phyloP scores from a whole-genome alignment of 2,888 invertebrate genomes.

The Hirtodrosophila histrioides region DNA sequence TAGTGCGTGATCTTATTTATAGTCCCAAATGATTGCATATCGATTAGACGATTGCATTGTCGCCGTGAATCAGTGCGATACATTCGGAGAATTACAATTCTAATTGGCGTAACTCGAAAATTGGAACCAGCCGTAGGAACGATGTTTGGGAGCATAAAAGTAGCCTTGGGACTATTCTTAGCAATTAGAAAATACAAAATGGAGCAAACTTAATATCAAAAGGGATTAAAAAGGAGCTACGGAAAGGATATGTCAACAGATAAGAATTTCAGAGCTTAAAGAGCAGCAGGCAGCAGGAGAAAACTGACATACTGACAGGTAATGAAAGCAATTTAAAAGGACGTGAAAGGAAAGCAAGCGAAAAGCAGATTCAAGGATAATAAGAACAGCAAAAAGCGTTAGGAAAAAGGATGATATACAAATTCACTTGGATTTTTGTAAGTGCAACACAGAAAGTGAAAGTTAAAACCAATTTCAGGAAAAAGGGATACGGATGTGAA shows the following conservation, averaged over 20 bases:
- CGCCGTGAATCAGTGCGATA: slow-evolving; percentile 15
- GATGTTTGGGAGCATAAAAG: not conserved
- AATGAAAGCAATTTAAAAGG: not conserved
- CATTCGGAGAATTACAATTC: slow-evolving; percentile 1
- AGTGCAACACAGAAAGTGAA: too few relatives aligned
- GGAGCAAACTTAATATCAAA: slow-evolving; percentile 5
- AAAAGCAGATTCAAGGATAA: slow-evolving; percentile 24
- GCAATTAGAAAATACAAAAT: not conserved
- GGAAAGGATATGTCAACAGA: not conserved
- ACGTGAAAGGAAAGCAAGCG: slow-evolving; percentile 9
- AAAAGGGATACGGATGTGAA: too few relatives aligned
- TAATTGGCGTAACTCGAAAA: not conserved
- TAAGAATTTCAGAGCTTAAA: slow-evolving; percentile 5
- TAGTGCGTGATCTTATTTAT: slow-evolving; percentile 63
- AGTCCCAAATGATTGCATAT: slow-evolving; percentile 52
- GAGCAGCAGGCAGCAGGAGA: slow-evolving; percentile 2
- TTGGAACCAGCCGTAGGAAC: not conserved
- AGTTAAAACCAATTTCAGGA: too few relatives aligned
- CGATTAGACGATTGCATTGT: slow-evolving; percentile 50
- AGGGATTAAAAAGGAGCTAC: not conserved
- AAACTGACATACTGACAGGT: not conserved
- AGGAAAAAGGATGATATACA: slow-evolving; percentile 1
- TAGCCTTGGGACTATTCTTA: not conserved
- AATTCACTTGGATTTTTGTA: too few relatives aligned
- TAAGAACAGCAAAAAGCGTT: slow-evolving; percentile 13